Base-by-base conservation (phyloP, 2,888 invertebrate genomes). In the Athripsodes cinereus region DNA sequence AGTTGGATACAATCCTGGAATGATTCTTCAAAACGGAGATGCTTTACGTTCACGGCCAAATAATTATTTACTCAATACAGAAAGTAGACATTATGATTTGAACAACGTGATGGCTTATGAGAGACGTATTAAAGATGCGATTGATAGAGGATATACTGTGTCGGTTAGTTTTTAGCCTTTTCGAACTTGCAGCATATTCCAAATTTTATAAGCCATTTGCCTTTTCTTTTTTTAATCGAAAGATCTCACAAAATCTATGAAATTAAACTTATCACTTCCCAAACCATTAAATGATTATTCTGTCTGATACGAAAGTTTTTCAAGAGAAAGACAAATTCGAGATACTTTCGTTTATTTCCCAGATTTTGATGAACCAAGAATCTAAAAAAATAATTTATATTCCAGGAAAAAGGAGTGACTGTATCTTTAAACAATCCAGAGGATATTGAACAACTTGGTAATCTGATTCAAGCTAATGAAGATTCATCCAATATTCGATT, bases 371-470 rank as follows among this genome's bases (percentile, higher is more conserved):
- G n/a, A n/a, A n/a, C n/a, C n/a, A n/a, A n/a, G n/a, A n/a, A n/a
- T n/a, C n/a, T n/a, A n/a, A n/a, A n/a, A n/a, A n/a, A n/a, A n/a
- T n/a, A n/a, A n/a, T n/a, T 50, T 58, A 10, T 6, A 79, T 85
- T 62, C 80, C 2, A 78, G 76, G 64, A 66, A 22, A 71, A 78
- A 59, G 84, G 84, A 51, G 74, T 77, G 20, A 75, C 76, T 63
- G 70, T 87, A 53, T 76, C 81, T 64, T 72, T 88, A 21, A 80
- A 77, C 66, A 75, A 79, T 22, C 80, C 83, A 18, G 80, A 86
- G 62, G 81, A 84, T 52, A 72, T 88, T 64, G 81, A 87, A 66
- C 72, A 80, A 57, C 75, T 90, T 56, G 88, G 84, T 52, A 81
- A 82, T 66, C 66, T 87, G 52, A 79, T 89, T 64, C 82, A 87